These are phyloP conservation scores for Cyclina sinensis DNA, from an alignment of 1,140 invertebrate species.

Conservation along the genomic window DNA sequence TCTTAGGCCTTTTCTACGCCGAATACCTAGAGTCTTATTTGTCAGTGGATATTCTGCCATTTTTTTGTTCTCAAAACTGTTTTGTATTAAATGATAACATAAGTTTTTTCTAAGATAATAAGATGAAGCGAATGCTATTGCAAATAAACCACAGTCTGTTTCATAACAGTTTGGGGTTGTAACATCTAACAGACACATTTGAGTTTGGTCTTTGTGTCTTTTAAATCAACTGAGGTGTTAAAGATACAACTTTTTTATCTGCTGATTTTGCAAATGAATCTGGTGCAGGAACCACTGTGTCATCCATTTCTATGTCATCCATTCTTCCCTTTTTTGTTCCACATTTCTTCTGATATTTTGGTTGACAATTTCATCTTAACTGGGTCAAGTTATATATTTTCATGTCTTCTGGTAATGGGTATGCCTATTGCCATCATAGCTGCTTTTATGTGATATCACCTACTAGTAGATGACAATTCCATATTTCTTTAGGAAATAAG, in stretches of 20 bases:
- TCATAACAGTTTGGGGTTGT: no score
- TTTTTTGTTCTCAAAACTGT: no score
- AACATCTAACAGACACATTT: neutral
- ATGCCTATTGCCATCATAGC: conserved; percentile 51
- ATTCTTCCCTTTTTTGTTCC: no score
- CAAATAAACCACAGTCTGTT: no score
- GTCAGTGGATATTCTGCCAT: no score
- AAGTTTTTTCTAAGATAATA: no score
- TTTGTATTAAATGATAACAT: no score
- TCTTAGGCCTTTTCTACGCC: no score
- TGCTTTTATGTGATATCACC: conserved; percentile 48
- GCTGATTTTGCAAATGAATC: neutral
- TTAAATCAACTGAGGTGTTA: neutral
- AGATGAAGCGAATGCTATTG: no score
- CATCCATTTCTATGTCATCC: neutral
- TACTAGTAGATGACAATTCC: conserved; percentile 25
- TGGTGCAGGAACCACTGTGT: conserved; percentile 16
- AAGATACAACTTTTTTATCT: neutral
- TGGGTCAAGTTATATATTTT: conserved; percentile 41
- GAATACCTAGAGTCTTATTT: no score
- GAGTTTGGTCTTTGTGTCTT: neutral
- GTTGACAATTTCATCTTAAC: conserved; percentile 26
- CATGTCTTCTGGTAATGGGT: conserved; percentile 17
- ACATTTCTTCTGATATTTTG: conserved; percentile 28
- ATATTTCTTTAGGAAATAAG: conserved; percentile 38